A percentile compares a stretch with the other conserved stretches of the same genome.
Conservation (phyloP, 30 jellyfish, hydroid and myxozoan genomes). For the Aurelia sp. region DNA sequence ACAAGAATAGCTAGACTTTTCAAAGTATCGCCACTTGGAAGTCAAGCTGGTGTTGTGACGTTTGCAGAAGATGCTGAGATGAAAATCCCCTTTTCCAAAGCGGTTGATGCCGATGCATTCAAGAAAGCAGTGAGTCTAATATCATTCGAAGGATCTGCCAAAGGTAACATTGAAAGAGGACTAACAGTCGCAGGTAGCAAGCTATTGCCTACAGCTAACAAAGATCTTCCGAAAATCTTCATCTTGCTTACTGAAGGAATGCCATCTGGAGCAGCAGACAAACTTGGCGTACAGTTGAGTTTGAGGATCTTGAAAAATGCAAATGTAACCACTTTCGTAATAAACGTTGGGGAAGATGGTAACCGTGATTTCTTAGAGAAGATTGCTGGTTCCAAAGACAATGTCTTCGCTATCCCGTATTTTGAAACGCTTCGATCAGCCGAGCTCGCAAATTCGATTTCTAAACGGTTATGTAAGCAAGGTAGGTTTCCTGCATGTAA, state of each 20-base stretch:
- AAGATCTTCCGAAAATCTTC: constrained; percentile 60
- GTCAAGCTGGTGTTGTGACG: constrained; percentile 91
- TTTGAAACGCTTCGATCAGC: neutral
- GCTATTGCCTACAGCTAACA: constrained; percentile 45
- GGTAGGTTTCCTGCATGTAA: constrained; percentile 15
- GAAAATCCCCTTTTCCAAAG: constrained; percentile 52
- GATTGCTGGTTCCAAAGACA: neutral
- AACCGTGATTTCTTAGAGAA: neutral
- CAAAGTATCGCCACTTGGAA: constrained; percentile 64
- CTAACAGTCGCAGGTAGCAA: constrained; percentile 49
- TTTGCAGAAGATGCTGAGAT: constrained; percentile 80
- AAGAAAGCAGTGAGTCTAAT: constrained; percentile 67
- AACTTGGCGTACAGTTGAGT: neutral
- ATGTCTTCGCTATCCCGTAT: neutral
- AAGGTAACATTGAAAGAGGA: constrained; percentile 70
- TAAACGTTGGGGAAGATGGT: constrained; percentile 2
- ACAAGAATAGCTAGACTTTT: constrained; percentile 64
- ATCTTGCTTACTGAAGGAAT: constrained; percentile 65
- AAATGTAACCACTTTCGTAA: constrained; percentile 3
- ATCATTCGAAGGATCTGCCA: constrained; percentile 56
- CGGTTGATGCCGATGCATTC: constrained; percentile 35
- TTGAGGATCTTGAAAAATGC: neutral
- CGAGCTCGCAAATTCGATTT: constrained; percentile 4
- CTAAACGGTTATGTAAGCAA: constrained; percentile 17
- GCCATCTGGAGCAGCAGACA: neutral